Evolutionary conservation across 2,113 vertebrate genomes (phyloP).

Genomic region (Ctenodactylus gundi): DNA sequence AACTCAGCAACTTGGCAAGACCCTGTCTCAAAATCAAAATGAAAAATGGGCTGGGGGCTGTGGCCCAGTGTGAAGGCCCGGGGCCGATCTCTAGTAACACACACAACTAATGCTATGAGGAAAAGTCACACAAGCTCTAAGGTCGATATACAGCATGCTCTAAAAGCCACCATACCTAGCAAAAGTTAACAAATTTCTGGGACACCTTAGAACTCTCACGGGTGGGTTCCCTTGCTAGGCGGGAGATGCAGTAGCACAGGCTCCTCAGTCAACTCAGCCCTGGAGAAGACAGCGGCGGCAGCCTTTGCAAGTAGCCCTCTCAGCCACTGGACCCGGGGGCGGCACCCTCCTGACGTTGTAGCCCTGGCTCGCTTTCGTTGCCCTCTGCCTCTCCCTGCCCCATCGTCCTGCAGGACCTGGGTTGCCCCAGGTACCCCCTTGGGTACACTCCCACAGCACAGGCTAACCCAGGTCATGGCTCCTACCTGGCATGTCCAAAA

Average conservation of each 20-base stretch:
- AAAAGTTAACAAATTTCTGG: too few relatives aligned
- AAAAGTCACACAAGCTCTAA: too few relatives aligned
- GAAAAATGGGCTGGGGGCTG: too few relatives aligned
- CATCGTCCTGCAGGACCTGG: background rate
- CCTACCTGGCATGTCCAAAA: background rate
- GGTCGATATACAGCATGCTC: too few relatives aligned
- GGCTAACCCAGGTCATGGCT: background rate
- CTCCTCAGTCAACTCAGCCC: background rate
- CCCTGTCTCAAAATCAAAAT: too few relatives aligned
- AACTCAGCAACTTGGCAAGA: too few relatives aligned
- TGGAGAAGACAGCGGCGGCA: background rate
- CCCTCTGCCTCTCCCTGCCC: background rate
- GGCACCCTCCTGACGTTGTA: fast-evolving
- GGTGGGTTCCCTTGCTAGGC: too few relatives aligned
- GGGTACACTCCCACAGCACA: background rate
- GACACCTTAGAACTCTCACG: too few relatives aligned
- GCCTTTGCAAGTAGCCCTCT: background rate
- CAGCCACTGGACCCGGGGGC: background rate
- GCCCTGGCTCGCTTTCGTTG: background rate
- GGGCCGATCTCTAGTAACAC: too few relatives aligned
- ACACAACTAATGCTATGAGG: too few relatives aligned
- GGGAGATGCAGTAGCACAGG: fast-evolving
- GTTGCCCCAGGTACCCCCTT: background rate
- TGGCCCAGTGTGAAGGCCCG: too few relatives aligned
- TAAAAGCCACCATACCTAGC: too few relatives aligned